Conservation (phyloP, 2,113 vertebrate species). For the Ginglymostoma cirratum region DNA sequence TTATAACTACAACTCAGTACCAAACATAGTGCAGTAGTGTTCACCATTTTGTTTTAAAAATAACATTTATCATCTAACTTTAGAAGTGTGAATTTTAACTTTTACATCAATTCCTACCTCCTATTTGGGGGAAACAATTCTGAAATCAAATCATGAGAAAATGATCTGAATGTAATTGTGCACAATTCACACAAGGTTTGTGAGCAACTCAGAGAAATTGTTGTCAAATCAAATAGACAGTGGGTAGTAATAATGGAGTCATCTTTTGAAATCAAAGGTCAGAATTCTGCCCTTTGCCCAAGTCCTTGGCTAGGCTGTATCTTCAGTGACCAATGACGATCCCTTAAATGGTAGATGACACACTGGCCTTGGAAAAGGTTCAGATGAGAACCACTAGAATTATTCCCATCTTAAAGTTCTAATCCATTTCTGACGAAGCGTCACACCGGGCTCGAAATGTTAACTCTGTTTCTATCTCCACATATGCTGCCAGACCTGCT, state of each 20-base stretch:
- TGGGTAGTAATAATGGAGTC: background rate
- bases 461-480: no score
- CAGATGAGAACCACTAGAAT: background rate
- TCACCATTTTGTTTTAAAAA: background rate
- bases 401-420: background rate
- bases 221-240: background rate
- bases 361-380: background rate
- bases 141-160: background rate
- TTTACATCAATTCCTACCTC: background rate
- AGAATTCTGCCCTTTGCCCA: background rate
- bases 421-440: no score
- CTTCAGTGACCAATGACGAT: background rate
- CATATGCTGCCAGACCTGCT: no score
- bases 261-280: background rate
- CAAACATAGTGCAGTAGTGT: background rate
- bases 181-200: background rate
- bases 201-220: background rate
- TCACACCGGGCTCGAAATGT: no score
- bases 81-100: background rate
- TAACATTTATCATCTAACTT: background rate
- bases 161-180: background rate
- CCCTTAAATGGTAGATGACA: background rate
- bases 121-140: background rate
- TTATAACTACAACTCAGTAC: background rate
- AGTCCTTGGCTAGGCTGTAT: background rate